Conservation (phyloP, 2,113 vertebrate species). For the Cottus gobio region DNA sequence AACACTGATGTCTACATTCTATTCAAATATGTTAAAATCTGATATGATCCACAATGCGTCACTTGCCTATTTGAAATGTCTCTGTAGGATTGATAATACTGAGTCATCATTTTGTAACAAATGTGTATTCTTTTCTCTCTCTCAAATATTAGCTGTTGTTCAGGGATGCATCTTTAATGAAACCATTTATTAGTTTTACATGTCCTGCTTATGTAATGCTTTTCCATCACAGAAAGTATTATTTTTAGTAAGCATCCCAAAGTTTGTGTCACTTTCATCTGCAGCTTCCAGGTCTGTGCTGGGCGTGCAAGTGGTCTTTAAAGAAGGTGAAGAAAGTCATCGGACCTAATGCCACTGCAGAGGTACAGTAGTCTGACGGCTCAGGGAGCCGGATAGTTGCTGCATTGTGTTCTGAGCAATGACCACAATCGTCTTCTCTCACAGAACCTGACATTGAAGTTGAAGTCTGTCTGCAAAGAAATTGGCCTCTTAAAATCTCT, state of each 20-base stretch:
- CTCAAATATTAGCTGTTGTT: too few relatives aligned
- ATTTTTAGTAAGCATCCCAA: not conserved
- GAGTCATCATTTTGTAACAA: not conserved
- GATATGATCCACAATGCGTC: not conserved
- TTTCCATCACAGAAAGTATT: not conserved
- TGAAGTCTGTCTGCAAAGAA: constrained; percentile 41
- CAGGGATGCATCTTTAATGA: not conserved
- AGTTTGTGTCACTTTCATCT: not conserved
- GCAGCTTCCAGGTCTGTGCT: constrained; percentile 62
- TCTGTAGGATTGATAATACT: not conserved
- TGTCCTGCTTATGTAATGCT: not conserved
- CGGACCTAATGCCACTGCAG: not conserved
- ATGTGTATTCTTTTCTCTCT: too few relatives aligned
- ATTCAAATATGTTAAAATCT: not conserved
- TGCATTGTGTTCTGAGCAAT: not conserved
- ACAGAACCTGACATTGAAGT: constrained; percentile 16
- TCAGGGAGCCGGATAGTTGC: too few relatives aligned
- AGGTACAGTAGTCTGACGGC: constrained; percentile 28
- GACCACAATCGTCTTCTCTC: not conserved
- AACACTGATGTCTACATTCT: not conserved
- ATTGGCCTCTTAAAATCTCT: constrained; percentile 49
- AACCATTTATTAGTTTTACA: not conserved
- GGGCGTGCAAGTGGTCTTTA: constrained; percentile 71
- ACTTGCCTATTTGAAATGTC: not conserved
- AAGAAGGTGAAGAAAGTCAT: constrained; percentile 41